Base-by-base conservation (phyloP, 1,140 invertebrate species). In the Araneus ventricosus region DNA sequence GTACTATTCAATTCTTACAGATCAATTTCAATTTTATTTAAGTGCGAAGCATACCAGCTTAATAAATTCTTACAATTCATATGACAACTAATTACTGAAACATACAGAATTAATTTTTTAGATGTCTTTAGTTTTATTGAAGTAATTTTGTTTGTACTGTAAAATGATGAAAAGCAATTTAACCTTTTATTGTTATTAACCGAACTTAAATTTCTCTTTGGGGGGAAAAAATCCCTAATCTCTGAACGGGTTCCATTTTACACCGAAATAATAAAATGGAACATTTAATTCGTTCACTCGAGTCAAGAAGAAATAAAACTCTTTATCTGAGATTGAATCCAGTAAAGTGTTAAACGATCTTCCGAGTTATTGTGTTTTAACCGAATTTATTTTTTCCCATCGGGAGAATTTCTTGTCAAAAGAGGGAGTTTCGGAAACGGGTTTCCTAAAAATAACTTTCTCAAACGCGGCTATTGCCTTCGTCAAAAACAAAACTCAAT, bases 291-390 rank as follows among this genome's bases (percentile, higher is more conserved):
- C 27, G n/a, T 10, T 27, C 63, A 27, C n/a, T 14, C 27, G n/a
- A n/a, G 63, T 27, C 2, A 67, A 27, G n/a, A 27, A 67, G n/a
- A 67, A 67, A 67, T 27, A 67, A 67, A n/a, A 67, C n/a, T 27
- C 27, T 67, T 30, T 17, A 67, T 67, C 63, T 67, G n/a, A n/a
- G 63, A 67, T 67, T 67, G 63, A 67, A 67, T 67, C 24, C 63
- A 67, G 63, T 30, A 67, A 67, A 67, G n/a, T 27, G 63, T 67
- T 67, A 67, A 67, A n/a, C 27, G 27, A 67, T 27, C 63, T 14
- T 14, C 45, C 45, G 2, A 52, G 45, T 52, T 52, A 52, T 52
- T n/a, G 63, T n/a, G 63, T 67, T 67, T 14, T 67, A 30, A 67
- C 63, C 8, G 63, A n/a, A n/a, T 30, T 67, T 67, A 30, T 10